Base-by-base conservation (phyloP, 2,113 vertebrate species). In the Syngnathus floridae region DNA sequence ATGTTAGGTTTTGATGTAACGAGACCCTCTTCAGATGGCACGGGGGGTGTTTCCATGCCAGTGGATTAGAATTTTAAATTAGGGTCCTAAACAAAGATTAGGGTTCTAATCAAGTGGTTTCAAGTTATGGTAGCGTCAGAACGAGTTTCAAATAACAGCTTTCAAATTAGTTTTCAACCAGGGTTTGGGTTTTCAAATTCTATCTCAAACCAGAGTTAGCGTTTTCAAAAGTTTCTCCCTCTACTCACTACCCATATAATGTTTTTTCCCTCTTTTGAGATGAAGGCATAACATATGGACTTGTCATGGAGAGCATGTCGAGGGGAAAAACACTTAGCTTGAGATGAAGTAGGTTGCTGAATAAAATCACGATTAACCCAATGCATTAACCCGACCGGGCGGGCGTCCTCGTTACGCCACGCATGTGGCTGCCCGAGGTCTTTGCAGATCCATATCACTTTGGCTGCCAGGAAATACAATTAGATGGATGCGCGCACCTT, bases 401-500 rank as follows among this genome's bases (percentile, higher is more conserved):
- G 38, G 40, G 40, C 7, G 40, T 7, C 4, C 13, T 48, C 35
- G 65, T 43, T 26, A 31, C 62, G 71, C 48, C 19, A 51, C 17
- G 48, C 54, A 52, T 62, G 67, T 75, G 68, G 69, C 72, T 48
- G 62, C 45, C 72, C 72, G 79, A 82, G 72, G 82, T 66, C 67
- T 72, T 75, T 73, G 66, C 70, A 59, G 70, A 74, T 76, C 77
- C 74, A 84, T 69, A 75, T 76, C 74, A 61, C 13, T 63, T 56
- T 49, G 86, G 85, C 26, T 31, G 26, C 26, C 26, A 31, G 26
- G 26, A 31, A 31, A 31, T 31, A 31, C 26, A 31, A 31, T 31
- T 31, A 31, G 26, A 31, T 31, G 26, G 26, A 31, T 31, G 26
- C 26, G 26, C 26, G 26, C 26, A 31, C 26, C 26, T 2, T 31